These are phyloP conservation scores for Meandrina meandrites DNA, from an alignment of 92 coral and sea anemone species.

Conservation along the genomic window DNA sequence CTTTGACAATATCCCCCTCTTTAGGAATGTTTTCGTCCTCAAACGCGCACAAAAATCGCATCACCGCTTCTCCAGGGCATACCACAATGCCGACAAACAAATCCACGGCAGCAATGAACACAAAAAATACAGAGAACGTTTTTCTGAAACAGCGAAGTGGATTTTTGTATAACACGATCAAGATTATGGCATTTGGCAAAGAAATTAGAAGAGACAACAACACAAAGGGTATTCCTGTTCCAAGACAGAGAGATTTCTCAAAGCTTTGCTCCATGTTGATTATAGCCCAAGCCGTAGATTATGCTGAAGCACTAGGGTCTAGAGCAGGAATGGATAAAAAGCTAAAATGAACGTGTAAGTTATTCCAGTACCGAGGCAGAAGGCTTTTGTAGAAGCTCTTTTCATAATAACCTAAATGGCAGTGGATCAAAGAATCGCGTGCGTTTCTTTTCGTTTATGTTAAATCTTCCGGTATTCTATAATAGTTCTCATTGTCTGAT, in stretches of 20 bases:
- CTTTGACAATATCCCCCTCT: background rate
- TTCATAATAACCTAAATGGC: background rate
- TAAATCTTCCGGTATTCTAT: too few relatives aligned
- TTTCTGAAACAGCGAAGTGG: constrained; percentile 16
- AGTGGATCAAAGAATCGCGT: background rate
- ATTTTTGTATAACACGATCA: background rate
- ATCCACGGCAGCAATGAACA: background rate
- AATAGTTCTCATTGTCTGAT: too few relatives aligned
- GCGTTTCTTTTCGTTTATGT: background rate
- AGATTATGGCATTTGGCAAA: background rate
- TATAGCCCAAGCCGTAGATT: too few relatives aligned
- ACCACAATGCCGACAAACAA: constrained; percentile 6
- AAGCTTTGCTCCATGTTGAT: constrained; percentile 1
- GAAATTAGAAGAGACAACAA: background rate
- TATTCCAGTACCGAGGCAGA: constrained; percentile 2
- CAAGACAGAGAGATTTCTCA: constrained; percentile 11
- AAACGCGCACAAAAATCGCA: constrained; percentile 25
- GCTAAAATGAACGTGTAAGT: background rate
- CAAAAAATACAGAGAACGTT: background rate
- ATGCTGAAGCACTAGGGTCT: background rate
- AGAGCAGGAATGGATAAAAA: background rate
- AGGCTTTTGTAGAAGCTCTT: too few relatives aligned
- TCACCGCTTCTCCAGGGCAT: constrained; percentile 7
- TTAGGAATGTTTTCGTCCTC: background rate
- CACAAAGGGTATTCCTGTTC: background rate